These are phyloP conservation scores for Agrotis exclamationis DNA, from an alignment of 2,888 invertebrate species.

Conservation along the genomic window DNA sequence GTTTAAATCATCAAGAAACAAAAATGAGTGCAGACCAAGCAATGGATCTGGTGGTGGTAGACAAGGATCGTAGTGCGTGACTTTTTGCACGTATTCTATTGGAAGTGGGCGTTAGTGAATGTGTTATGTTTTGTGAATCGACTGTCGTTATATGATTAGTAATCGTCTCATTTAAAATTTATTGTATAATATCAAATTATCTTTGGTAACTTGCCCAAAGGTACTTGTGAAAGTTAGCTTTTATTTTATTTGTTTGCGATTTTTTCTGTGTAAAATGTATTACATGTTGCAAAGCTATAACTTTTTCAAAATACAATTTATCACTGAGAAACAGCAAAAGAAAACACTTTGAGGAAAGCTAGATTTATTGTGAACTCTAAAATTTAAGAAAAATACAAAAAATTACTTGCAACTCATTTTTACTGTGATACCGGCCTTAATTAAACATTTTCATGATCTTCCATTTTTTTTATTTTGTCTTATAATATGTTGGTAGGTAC, in stretches of 20 bases:
- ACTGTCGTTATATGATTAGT: constrained; percentile 26
- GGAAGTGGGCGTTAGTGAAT: constrained; percentile 23
- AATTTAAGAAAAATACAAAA: neutral
- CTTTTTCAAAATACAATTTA: neutral
- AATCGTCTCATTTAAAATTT: constrained; percentile 35
- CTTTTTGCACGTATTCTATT: constrained; percentile 28
- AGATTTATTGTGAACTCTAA: neutral
- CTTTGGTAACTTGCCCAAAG: too few species aligned
- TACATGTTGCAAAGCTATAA: neutral
- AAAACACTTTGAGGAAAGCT: neutral
- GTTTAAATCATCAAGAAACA: too few species aligned
- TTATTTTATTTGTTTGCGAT: neutral
- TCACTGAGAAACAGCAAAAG: neutral
- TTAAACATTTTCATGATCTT: too few species aligned
- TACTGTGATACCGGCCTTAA: too few species aligned
- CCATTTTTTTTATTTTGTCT: too few species aligned
- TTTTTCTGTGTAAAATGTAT: neutral
- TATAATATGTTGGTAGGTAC: too few species aligned
- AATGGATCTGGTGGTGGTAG: neutral
- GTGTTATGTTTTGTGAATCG: constrained; percentile 31
- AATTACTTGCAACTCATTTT: too few species aligned
- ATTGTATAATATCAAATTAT: neutral
- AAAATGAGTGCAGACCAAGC: neutral
- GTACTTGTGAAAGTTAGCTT: neutral
- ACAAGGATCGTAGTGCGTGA: neutral